A percentile compares a stretch with the other conserved stretches of the same genome.
These are phyloP conservation scores for Oreocharis arfaki DNA, from an alignment of 2,113 vertebrate species.

Conservation along the genomic window DNA sequence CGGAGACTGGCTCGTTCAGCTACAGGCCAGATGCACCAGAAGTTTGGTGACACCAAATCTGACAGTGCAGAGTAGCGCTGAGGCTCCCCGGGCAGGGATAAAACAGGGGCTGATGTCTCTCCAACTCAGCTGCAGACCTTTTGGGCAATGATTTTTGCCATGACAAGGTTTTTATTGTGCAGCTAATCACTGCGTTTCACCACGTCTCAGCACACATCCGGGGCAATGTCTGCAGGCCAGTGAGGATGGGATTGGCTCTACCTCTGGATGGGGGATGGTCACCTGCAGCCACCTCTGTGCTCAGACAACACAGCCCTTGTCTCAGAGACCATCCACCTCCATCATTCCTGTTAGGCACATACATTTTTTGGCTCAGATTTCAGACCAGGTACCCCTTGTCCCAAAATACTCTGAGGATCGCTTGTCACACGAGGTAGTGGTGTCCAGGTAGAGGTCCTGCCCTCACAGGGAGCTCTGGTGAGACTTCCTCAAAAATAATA, in stretches of 20 bases:
- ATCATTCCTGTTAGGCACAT: not conserved
- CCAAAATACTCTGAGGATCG: rapidly evolving
- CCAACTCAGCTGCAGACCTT: not conserved
- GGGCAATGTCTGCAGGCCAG: not conserved
- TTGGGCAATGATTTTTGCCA: not conserved
- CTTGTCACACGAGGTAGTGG: rapidly evolving
- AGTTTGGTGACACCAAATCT: not conserved
- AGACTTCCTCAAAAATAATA: not conserved
- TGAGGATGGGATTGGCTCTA: not conserved
- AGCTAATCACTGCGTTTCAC: not conserved
- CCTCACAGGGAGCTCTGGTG: not conserved
- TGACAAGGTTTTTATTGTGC: not conserved
- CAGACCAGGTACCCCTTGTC: not conserved
- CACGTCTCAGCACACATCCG: not conserved
- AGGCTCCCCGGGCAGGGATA: not conserved
- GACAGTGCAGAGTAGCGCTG: not conserved
- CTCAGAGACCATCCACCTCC: not conserved
- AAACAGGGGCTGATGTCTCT: not conserved
- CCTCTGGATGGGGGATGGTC: no score
- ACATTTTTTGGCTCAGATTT: not conserved
- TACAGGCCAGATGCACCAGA: not conserved
- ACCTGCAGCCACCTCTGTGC: not conserved
- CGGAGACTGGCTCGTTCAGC: not conserved
- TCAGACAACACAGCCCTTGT: not conserved
- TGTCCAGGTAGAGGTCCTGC: not conserved